Conservation (phyloP, 2,113 vertebrate species). For the Callorhinus ursinus region DNA sequence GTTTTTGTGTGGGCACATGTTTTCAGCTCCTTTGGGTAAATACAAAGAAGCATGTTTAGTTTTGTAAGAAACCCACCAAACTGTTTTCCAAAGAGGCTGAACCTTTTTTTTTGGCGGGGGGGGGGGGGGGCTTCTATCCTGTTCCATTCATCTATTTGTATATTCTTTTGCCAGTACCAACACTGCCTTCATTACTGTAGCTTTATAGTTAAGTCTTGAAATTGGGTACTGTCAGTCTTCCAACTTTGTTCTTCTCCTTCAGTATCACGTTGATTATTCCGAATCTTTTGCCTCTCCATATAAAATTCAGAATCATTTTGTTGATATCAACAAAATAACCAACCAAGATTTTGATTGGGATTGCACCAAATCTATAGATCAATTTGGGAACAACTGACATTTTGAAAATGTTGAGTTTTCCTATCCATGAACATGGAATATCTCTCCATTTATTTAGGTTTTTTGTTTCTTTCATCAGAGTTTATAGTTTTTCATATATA, state of each 20-base stretch:
- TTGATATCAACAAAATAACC: not conserved
- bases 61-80: not conserved
- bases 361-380: not conserved
- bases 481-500: not conserved
- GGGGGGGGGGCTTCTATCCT: not conserved
- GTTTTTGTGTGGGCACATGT: not conserved
- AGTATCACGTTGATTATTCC: not conserved
- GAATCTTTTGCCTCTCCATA: not conserved
- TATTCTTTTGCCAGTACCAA: not conserved
- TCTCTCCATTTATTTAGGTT: not conserved
- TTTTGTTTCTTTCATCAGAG: not conserved
- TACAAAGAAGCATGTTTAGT: not conserved
- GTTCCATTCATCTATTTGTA: not conserved
- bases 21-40: not conserved
- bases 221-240: not conserved
- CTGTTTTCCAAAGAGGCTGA: not conserved
- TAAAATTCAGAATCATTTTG: slow-evolving; percentile 10
- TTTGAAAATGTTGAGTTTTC: not conserved
- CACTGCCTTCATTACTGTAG: not conserved
- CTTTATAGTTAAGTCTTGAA: not conserved
- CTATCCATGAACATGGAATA: not conserved
- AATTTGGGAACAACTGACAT: not conserved
- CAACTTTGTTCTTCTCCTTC: not conserved
- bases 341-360: not conserved
- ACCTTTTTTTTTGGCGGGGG: not conserved